These are phyloP conservation scores for Lepidonotus clava DNA, from an alignment of 2,888 invertebrate genomes.

Conservation along the genomic window DNA sequence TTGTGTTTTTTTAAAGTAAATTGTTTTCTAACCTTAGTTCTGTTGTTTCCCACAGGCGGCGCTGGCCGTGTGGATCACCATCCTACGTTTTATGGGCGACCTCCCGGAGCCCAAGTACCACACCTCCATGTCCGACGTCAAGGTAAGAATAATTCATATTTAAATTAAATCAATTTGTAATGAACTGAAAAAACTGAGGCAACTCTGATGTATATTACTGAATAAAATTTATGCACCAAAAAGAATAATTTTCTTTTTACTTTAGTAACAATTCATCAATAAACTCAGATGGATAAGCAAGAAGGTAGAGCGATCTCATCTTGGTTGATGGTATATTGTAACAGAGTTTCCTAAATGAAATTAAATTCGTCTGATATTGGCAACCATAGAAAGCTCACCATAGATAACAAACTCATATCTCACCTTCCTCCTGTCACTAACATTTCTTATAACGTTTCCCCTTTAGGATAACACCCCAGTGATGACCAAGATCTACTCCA, in stretches of 20 bases:
- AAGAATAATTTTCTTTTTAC: not conserved
- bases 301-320: not conserved
- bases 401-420: too few species aligned
- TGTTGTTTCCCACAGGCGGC: slow-evolving; percentile 87
- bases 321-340: not conserved
- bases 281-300: too few species aligned
- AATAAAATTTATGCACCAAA: not conserved
- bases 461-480: slow-evolving; percentile 96
- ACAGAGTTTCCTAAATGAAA: not conserved
- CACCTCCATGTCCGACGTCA: slow-evolving; percentile 72
- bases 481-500: slow-evolving; percentile 99
- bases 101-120: slow-evolving; percentile 92
- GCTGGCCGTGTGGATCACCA: slow-evolving; percentile 98
- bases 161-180: not conserved
- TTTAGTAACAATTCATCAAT: too few species aligned
- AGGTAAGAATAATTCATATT: slow-evolving; percentile 67
- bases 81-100: slow-evolving; percentile 89
- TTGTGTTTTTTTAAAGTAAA: too few species aligned
- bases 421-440: too few species aligned
- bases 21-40: not conserved
- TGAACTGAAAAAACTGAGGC: too few species aligned
- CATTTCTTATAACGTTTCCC: too few species aligned
- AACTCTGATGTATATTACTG: too few species aligned
- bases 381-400: too few species aligned
- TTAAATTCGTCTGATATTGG: not conserved